A percentile compares a stretch with the other conserved stretches of the same genome.
Conservation (phyloP, 1,140 invertebrate genomes). For the Popillia japonica region DNA sequence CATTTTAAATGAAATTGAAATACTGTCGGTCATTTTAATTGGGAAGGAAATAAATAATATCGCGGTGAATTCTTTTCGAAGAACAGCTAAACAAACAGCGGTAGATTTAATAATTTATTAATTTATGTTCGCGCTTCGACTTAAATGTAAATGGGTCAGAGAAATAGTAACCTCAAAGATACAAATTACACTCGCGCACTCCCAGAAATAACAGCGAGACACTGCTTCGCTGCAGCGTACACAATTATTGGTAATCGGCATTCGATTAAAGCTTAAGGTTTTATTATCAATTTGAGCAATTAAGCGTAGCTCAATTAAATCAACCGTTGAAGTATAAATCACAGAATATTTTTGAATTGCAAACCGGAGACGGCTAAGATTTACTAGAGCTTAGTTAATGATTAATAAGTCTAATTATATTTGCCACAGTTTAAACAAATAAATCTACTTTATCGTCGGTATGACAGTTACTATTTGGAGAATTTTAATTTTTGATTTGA, state of each 20-base stretch:
- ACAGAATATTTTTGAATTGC: no score
- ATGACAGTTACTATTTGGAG: no score
- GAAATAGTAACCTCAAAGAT: background rate
- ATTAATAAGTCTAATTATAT: no score
- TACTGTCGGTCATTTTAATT: background rate
- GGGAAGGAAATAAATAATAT: background rate
- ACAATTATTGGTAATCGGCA: background rate
- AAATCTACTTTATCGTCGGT: no score
- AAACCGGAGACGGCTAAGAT: no score
- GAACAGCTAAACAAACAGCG: background rate
- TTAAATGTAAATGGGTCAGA: conserved; percentile 6
- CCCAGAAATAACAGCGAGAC: background rate
- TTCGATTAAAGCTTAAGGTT: background rate
- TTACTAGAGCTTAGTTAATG: no score
- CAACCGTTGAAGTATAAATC: background rate
- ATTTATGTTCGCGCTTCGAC: background rate
- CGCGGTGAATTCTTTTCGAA: background rate
- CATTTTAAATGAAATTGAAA: background rate
- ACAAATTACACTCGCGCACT: background rate
- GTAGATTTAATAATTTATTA: background rate
- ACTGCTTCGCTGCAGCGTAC: no score
- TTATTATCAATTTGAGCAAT: background rate
- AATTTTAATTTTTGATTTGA: no score
- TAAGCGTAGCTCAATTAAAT: background rate
- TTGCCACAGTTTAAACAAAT: no score